These are phyloP conservation scores for Pyrochroa serraticornis DNA, from an alignment of 2,888 invertebrate genomes.

Conservation along the genomic window DNA sequence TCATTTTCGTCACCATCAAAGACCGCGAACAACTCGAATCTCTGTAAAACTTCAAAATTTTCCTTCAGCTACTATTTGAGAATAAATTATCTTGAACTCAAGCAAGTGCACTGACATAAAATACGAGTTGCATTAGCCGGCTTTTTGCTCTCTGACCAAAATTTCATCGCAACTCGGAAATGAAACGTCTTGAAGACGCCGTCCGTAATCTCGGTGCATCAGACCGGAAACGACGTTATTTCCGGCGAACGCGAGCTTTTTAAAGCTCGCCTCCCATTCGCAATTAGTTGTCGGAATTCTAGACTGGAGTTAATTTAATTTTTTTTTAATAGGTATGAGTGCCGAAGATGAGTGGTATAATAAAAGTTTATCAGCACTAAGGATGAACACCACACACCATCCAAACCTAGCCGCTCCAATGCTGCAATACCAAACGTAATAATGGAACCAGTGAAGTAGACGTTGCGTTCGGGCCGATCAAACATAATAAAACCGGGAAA, in stretches of 20 bases:
- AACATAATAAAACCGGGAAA: constrained; percentile 24
- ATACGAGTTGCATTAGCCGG: constrained; percentile 3
- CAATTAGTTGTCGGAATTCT: background rate
- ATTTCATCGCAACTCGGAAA: constrained; percentile 53
- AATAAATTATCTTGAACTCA: too few species aligned
- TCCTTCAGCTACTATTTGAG: constrained; percentile 3
- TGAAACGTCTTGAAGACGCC: constrained; percentile 56
- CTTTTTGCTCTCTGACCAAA: constrained; percentile 34
- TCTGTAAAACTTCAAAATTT: too few species aligned
- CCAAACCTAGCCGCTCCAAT: constrained; percentile 95
- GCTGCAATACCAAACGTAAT: constrained; percentile 98
- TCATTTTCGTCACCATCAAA: too few species aligned
- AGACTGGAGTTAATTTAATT: background rate
- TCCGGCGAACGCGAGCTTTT: constrained; percentile 34
- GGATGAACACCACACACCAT: constrained; percentile 96
- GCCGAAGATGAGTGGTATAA: constrained; percentile 98
- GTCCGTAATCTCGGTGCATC: constrained; percentile 48
- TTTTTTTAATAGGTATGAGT: constrained; percentile 77
- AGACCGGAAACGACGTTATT: constrained; percentile 43
- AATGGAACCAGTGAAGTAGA: constrained; percentile 31
- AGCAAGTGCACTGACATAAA: background rate
- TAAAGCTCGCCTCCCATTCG: constrained; percentile 16
- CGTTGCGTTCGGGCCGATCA: constrained; percentile 20
- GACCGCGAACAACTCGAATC: too few species aligned
- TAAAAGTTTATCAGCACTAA: constrained; percentile 93